Base-by-base conservation (phyloP, 2,888 invertebrate genomes). In the Acleris cristana region DNA sequence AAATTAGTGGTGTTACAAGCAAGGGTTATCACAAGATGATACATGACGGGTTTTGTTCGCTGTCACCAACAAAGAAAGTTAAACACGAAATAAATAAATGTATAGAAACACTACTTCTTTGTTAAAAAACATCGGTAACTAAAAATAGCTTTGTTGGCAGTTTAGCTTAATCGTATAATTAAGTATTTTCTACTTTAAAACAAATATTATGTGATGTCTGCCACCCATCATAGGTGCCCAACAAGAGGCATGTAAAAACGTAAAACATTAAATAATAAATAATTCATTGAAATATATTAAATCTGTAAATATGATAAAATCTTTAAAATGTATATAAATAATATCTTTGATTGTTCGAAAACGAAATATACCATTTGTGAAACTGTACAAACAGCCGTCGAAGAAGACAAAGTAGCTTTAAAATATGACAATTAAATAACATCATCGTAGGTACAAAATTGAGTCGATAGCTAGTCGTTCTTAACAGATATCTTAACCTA, bases 1-100 rank as follows among this genome's bases (percentile, higher is more conserved):
- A 63, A 70, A 87, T 93, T 93, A 93, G 93, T 93, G 83, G 72
- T 89, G 92, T 93, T 93, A 93, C 93, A 93, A 93, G 93, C 93
- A 89, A 91, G 88, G 93, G 92, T 90, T 91, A 90, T 86, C 83
- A 90, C 89, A 87, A 86, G 78, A 85, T 79, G 81, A 82, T 76
- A 80, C 79, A 78, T 84, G 80, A 74, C 67, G 81, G 79, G 76
- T 74, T 80, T 79, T 62, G 69, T 72, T 79, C 70, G 72, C 77
- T 78, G 80, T 74, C 76, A 78, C 77, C 70, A 76, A 75, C 72
- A 73, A 79, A 81, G 72, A 75, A 74, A 73, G 73, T 76, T 72
- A 79, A 72, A 74, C 74, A 75, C 78, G 70, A 79, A 76, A 79
- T 71, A 80, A 64, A 78, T 73, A 79, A 77, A 80, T 80, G 82